These are phyloP conservation scores for Menidia beryllina DNA, from an alignment of 2,113 vertebrate species.

Conservation along the genomic window DNA sequence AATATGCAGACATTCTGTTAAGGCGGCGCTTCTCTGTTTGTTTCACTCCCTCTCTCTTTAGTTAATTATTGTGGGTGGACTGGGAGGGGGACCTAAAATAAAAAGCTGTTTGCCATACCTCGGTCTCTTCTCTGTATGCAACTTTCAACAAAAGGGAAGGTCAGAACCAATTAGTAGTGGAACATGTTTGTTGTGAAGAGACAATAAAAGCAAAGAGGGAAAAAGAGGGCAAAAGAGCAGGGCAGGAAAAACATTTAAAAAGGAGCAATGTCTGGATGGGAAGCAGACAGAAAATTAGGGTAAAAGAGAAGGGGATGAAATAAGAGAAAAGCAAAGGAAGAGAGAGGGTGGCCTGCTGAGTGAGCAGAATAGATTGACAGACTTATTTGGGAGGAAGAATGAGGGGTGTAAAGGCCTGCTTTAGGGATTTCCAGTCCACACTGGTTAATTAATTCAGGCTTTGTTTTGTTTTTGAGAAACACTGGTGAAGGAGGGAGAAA, in stretches of 20 bases:
- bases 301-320: slow-evolving; percentile 5
- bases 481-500: slow-evolving; percentile 36
- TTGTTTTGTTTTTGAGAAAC: slow-evolving; percentile 71
- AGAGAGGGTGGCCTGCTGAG: slow-evolving; percentile 48
- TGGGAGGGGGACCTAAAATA: slow-evolving; percentile 5
- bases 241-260: not conserved
- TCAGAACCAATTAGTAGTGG: slow-evolving; percentile 49
- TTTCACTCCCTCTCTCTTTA: slow-evolving; percentile 36
- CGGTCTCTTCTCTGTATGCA: slow-evolving; percentile 28
- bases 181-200: slow-evolving; percentile 26
- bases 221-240: not conserved
- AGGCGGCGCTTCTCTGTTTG: slow-evolving; percentile 36
- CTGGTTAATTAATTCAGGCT: slow-evolving; percentile 76
- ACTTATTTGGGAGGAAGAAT: slow-evolving; percentile 51
- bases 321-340: slow-evolving; percentile 36
- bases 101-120: slow-evolving; percentile 33
- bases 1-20: slow-evolving; percentile 24
- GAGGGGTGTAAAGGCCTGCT: slow-evolving; percentile 54
- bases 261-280: slow-evolving; percentile 27
- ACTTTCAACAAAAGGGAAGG: slow-evolving; percentile 52
- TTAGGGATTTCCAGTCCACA: slow-evolving; percentile 63
- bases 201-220: slow-evolving; percentile 20
- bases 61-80: slow-evolving; percentile 63
- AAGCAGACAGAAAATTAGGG: slow-evolving; percentile 29
- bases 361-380: slow-evolving; percentile 58